phyloP scores from a whole-genome alignment of 2,888 invertebrate species.

The Cheiracanthium punctorium region DNA sequence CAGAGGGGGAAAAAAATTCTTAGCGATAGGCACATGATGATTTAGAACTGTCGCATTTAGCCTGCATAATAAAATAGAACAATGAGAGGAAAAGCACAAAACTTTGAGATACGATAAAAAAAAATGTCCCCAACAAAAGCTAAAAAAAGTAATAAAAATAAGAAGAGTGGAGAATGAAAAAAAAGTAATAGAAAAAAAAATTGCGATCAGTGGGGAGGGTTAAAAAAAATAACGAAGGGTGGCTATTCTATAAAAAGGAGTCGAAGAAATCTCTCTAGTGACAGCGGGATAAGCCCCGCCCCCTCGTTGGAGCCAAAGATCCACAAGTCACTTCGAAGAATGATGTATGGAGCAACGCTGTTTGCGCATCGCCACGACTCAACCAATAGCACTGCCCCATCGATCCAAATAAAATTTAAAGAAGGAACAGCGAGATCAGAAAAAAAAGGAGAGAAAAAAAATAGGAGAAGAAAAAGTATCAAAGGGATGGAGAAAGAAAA shows the following conservation, averaged over 20 bases:
- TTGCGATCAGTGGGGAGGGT: constrained; percentile 9
- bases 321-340: constrained; percentile 63
- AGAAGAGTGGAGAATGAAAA: constrained; percentile 10
- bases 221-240: constrained; percentile 36
- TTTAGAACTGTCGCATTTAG: constrained; percentile 18
- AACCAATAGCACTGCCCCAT: constrained; percentile 53
- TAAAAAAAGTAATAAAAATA: constrained; percentile 37
- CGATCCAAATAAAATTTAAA: constrained; percentile 66
- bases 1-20: not conserved
- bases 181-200: constrained; percentile 31
- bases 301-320: constrained; percentile 49
- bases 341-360: constrained; percentile 56
- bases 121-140: constrained; percentile 29
- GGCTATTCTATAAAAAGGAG: constrained; percentile 62
- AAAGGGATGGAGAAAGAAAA: not conserved
- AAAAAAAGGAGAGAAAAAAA: constrained; percentile 21
- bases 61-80: constrained; percentile 16
- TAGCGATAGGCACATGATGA: constrained; percentile 16
- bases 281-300: constrained; percentile 45
- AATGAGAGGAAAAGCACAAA: constrained; percentile 11
- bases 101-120: constrained; percentile 17
- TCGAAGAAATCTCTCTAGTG: constrained; percentile 62
- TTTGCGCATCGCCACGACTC: constrained; percentile 50
- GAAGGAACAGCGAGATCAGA: constrained; percentile 25
- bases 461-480: constrained; percentile 10